Percentiles rank a stretch among this genome's conserved stretches.
Conservation (phyloP, 2,113 vertebrate species). For the Jacana jacana region DNA sequence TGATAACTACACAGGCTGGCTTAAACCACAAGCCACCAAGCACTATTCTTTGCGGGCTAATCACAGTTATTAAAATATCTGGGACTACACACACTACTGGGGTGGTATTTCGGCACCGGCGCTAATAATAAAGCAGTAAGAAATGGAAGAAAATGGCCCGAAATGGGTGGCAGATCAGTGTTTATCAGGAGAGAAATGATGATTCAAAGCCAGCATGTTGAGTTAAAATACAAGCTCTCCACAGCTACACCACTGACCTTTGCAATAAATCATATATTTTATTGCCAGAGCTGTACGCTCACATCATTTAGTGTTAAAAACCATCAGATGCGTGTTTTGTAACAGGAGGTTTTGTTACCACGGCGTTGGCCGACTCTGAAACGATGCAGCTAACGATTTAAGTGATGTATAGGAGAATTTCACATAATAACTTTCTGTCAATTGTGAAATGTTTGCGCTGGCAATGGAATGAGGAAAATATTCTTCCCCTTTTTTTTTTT, state of each 20-base stretch:
- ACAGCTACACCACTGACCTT: conserved; percentile 66
- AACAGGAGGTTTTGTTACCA: conserved; percentile 43
- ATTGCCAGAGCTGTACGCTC: conserved; percentile 61
- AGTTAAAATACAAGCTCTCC: conserved; percentile 74
- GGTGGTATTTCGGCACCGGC: conserved; percentile 18
- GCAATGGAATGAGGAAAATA: conserved; percentile 10
- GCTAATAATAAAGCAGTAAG: conserved; percentile 65
- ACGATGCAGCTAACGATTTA: conserved; percentile 55
- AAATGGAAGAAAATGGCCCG: conserved; percentile 54
- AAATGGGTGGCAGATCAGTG: conserved; percentile 65
- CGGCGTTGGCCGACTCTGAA: conserved; percentile 41
- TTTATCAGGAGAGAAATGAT: conserved; percentile 68
- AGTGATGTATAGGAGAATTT: conserved; percentile 47
- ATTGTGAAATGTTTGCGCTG: conserved; percentile 55
- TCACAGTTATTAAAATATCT: conserved; percentile 55
- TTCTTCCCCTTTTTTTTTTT: not conserved
- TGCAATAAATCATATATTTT: conserved; percentile 74
- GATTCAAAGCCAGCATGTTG: conserved; percentile 64
- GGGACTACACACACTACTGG: not conserved
- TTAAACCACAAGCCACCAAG: conserved; percentile 32
- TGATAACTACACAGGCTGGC: not conserved
- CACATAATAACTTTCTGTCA: conserved; percentile 48
- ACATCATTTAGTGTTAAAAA: conserved; percentile 66
- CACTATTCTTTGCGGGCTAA: conserved; percentile 7
- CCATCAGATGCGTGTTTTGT: conserved; percentile 31